Percentiles rank a stretch among this genome's conserved stretches.
These are phyloP conservation scores for Drosophila borborema DNA, from an alignment of 2,888 invertebrate species.

Conservation along the genomic window DNA sequence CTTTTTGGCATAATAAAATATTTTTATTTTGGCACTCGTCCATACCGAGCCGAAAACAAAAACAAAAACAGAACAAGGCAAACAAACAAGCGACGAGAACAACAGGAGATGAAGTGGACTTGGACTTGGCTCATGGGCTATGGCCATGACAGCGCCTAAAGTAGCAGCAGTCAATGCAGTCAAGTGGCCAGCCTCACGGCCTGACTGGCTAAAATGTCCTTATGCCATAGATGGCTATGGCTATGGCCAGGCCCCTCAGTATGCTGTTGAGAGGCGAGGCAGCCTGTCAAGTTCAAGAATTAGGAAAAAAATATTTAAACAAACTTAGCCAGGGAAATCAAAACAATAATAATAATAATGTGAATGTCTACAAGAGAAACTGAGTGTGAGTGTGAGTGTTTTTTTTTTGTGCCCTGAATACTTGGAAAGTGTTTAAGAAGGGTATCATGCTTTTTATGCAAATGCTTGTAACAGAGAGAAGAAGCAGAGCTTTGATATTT, in stretches of 20 bases:
- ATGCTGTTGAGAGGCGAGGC: slow-evolving; percentile 23
- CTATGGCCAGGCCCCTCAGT: slow-evolving; percentile 1
- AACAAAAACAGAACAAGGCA: slow-evolving; percentile 25
- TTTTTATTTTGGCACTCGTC: slow-evolving; percentile 67
- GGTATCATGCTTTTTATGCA: background rate
- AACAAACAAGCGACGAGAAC: slow-evolving; percentile 39
- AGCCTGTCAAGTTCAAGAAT: slow-evolving; percentile 78
- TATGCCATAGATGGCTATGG: slow-evolving; percentile 20
- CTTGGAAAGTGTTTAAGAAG: background rate
- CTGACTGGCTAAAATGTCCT: slow-evolving; percentile 41
- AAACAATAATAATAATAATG: slow-evolving; percentile 60
- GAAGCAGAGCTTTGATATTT: background rate
- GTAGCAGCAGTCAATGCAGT: slow-evolving; percentile 62
- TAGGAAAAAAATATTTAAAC: slow-evolving; percentile 63
- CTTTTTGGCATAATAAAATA: slow-evolving; percentile 72
- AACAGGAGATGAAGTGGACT: slow-evolving; percentile 58
- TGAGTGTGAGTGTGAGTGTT: background rate
- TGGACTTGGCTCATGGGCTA: slow-evolving; percentile 48
- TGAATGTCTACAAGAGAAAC: slow-evolving; percentile 12
- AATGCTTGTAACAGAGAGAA: background rate
- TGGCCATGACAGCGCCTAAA: slow-evolving; percentile 61
- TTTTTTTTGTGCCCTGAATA: background rate
- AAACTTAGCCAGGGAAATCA: slow-evolving; percentile 58
- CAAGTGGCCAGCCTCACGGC: slow-evolving; percentile 45
- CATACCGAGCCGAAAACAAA: slow-evolving; percentile 38